Evolutionary conservation across 2,113 vertebrate genomes (phyloP), one percentile per base, ranked within the genome.

Genomic region (Hassar affinis): DNA sequence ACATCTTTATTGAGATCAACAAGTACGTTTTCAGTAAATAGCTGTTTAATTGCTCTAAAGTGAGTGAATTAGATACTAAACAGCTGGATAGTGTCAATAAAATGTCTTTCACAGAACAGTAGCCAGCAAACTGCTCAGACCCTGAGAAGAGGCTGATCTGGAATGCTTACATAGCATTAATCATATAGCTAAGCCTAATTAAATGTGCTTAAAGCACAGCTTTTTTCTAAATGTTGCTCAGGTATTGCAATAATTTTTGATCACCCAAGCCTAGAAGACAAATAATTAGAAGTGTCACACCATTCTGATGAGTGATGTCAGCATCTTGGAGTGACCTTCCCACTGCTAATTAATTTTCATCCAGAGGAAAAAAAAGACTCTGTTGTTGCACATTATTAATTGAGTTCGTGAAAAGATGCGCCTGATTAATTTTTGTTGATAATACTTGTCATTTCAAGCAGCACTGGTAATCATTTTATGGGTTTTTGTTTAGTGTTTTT

Each of bases 391-490:
- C 95, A 97, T 99, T 99, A 99, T 99, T 99, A 98, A 99, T 98
- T 99, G 97, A 98, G 97, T 99, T 99, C 97, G 98, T 97, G 97
- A 98, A 98, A 98, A 98, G 98, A 99, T 99, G 97, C 95, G 96
- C 96, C 98, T 98, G 98, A 99, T 99, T 98, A 98, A 99, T 98
- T 99, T 99, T 99, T 99, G 97, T 98, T 99, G 98, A 99, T 99
- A 99, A 99, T 99, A 97, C 97, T 98, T 99, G 98, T 99, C 97
- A 99, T 99, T 98, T 96, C 94, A 93, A 94, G 94, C 93, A 93
- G 93, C 91, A 93, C 93, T 95, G 94, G 94, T 96, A 97, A 99
- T 99, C 96, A 98, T 97, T 99, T 97, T 96, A 97, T 97, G 95
- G 95, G 93, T 95, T 96, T 98, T 97, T 96, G 96, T 97, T 97